Evolutionary conservation across 2,888 invertebrate species (phyloP).

Genomic region (Rhamnusium bicolor): DNA sequence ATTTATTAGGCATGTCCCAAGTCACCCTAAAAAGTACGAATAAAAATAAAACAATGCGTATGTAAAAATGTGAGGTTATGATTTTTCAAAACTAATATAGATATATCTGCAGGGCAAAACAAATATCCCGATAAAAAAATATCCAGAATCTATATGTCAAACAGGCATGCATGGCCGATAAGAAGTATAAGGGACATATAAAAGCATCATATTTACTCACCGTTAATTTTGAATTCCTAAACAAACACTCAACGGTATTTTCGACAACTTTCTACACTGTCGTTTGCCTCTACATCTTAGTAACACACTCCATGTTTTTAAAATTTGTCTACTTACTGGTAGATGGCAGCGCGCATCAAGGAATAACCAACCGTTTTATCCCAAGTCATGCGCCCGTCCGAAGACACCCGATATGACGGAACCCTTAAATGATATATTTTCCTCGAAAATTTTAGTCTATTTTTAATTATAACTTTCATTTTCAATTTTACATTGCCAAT

Average conservation of each 20-base stretch:
- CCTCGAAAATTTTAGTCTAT: too few relatives aligned
- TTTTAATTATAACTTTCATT: too few relatives aligned
- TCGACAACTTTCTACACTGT: not conserved
- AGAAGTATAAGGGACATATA: not conserved
- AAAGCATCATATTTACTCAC: not conserved
- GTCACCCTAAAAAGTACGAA: not conserved
- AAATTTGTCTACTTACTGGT: not conserved
- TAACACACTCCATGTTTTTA: not conserved
- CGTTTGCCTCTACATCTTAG: not conserved
- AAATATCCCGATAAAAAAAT: not conserved
- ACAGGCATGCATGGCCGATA: not conserved
- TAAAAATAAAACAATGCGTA: not conserved
- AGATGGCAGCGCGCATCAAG: not conserved
- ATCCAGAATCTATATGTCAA: not conserved
- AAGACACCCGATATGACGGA: too few relatives aligned
- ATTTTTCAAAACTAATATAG: not conserved
- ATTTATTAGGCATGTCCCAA: not conserved
- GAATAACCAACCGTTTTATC: too few relatives aligned
- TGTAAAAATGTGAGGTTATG: not conserved
- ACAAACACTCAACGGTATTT: not conserved
- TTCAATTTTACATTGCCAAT: too few relatives aligned
- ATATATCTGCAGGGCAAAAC: not conserved
- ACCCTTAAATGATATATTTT: too few relatives aligned
- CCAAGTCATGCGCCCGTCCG: not conserved
- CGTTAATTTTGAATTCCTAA: not conserved